These are phyloP conservation scores for Apis dorsata DNA, from an alignment of 1,140 invertebrate species.

Conservation along the genomic window DNA sequence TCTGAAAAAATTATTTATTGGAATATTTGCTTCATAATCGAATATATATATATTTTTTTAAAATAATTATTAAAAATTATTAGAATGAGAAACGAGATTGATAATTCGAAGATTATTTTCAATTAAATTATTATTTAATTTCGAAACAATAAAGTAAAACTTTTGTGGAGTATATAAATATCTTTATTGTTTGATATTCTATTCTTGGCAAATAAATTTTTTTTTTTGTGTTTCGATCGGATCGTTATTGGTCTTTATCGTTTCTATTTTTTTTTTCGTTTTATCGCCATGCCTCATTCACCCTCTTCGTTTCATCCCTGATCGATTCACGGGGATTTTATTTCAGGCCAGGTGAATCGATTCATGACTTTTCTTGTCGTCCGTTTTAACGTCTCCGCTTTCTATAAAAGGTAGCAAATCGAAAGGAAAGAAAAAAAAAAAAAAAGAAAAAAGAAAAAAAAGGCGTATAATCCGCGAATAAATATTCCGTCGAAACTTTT, in stretches of 20 bases:
- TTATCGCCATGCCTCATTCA: not conserved
- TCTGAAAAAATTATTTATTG: too few species aligned
- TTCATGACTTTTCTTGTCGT: not conserved
- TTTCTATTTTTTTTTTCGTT: not conserved
- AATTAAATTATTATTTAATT: too few species aligned
- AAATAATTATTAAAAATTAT: too few species aligned
- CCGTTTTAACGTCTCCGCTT: not conserved
- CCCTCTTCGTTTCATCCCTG: too few species aligned
- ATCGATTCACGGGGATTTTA: not conserved
- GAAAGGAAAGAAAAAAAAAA: too few species aligned
- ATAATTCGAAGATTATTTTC: too few species aligned
- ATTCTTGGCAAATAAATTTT: too few species aligned
- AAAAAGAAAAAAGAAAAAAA: not conserved
- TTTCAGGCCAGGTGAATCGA: not conserved
- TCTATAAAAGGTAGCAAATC: not conserved
- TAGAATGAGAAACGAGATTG: too few species aligned
- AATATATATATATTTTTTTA: too few species aligned
- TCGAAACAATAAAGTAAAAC: too few species aligned
- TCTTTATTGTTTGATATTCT: too few species aligned
- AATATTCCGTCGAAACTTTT: not conserved
- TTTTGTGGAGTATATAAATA: too few species aligned
- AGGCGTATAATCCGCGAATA: not conserved
- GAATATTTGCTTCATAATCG: not conserved
- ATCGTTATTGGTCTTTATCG: not conserved
- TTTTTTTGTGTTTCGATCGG: not conserved